These are phyloP conservation scores for Karalla daura DNA, from an alignment of 2,797 vertebrate genomes.

Conservation along the genomic window DNA sequence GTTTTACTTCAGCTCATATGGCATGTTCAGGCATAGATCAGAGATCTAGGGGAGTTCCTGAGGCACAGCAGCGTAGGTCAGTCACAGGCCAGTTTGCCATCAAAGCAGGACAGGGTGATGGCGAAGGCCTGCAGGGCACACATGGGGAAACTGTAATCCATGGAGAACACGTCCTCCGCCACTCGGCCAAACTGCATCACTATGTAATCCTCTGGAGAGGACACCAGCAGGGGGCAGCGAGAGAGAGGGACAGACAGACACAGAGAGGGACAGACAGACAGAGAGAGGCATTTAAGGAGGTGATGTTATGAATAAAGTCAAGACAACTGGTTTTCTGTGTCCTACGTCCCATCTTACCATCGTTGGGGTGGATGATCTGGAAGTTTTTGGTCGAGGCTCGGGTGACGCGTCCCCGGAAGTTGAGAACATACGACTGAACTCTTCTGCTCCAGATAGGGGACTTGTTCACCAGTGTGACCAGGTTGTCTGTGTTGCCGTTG, in stretches of 20 bases:
- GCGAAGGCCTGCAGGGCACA: slow-evolving; percentile 92
- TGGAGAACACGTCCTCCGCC: slow-evolving; percentile 88
- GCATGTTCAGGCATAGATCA: not conserved
- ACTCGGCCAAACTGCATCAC: slow-evolving; percentile 92
- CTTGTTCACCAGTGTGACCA: slow-evolving; percentile 89
- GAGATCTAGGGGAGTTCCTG: slow-evolving; percentile 30
- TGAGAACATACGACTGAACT: slow-evolving; percentile 87
- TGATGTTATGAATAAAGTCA: too few relatives aligned
- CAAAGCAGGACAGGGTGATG: slow-evolving; percentile 91
- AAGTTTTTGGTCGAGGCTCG: slow-evolving; percentile 93
- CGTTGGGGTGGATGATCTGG: slow-evolving; percentile 89
- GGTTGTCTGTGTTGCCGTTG: slow-evolving; percentile 82
- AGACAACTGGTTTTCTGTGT: too few relatives aligned
- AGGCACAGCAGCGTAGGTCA: slow-evolving; percentile 67
- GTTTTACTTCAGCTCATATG: not conserved
- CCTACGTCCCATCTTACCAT: slow-evolving; percentile 85
- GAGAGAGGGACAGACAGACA: too few relatives aligned
- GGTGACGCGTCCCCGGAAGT: slow-evolving; percentile 91
- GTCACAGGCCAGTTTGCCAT: slow-evolving; percentile 91
- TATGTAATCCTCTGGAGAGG: slow-evolving; percentile 80
- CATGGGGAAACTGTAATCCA: slow-evolving; percentile 91
- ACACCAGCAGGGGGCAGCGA: not conserved
- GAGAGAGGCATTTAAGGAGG: too few relatives aligned
- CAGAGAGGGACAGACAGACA: not conserved
- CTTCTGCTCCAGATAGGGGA: slow-evolving; percentile 88